Evolutionary conservation across 2,888 invertebrate species (phyloP), one percentile per base, ranked within the genome.

Genomic region (Stratiomys singularior): DNA sequence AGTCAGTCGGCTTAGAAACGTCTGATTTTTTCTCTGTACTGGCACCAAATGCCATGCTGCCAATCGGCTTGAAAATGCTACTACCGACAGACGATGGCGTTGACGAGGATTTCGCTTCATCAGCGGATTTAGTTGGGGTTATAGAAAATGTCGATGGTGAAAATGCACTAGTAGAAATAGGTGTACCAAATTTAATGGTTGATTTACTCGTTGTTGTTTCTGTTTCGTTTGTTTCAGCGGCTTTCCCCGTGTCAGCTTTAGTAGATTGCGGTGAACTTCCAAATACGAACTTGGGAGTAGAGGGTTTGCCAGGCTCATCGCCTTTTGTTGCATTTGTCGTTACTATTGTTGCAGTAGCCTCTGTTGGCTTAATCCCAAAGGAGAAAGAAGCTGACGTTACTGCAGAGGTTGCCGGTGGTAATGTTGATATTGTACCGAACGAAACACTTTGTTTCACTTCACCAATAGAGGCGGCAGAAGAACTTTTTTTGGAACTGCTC

Each of bases 21-120:
- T 78, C 79, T 1, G 46, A 5, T n/a, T 80, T 79, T 46, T 78
- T 76, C 21, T 52, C 71, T 63, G 72, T 72, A 15, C 79, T 30
- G 4, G 76, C 58, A 1, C 80, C 81, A 78, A 83, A 82, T 0
- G 79, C 76, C 69, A 81, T 81, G n/a, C 80, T 79, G 25, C 72
- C 60, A 15, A 76, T 78, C 7, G 81, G 74, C 76, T 81, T 80
- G 77, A 79, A 76, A 15, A 80, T 69, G 44, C 78, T 79, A 44
- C 78, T 74, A 9, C 5, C 3, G 3, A 9, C 5, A 30, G 77
- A 79, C 71, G 80, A 76, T 46, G 80, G 52, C 30, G 79, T 81
- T 27, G 81, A 79, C 66, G 79, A 77, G 21, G 30, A 52, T 47
- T 69, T 69, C 5, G 69, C 11, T 15, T 69, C 47, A 1, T 15